These are phyloP conservation scores for Campopleginae sp. DNA, from an alignment of 2,888 invertebrate genomes.

Conservation along the genomic window DNA sequence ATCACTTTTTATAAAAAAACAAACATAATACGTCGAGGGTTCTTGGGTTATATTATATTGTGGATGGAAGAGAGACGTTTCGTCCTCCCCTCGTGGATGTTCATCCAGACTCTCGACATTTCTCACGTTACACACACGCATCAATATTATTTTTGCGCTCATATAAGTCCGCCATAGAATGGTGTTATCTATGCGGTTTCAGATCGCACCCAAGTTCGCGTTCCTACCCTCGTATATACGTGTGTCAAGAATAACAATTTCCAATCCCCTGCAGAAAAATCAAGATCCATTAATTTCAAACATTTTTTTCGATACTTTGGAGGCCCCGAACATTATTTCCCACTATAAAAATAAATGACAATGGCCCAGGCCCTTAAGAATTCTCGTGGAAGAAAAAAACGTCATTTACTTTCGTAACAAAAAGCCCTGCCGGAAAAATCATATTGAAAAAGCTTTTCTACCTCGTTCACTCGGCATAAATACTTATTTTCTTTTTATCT, in stretches of 20 bases:
- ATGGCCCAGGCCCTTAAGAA: background rate
- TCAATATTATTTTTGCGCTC: conserved; percentile 56
- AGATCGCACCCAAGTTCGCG: conserved; percentile 47
- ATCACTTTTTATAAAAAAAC: conserved; percentile 58
- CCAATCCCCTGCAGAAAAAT: conserved; percentile 5
- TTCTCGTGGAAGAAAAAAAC: background rate
- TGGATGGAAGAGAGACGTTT: conserved; percentile 30
- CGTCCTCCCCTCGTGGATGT: conserved; percentile 14
- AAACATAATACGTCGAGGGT: conserved; percentile 55
- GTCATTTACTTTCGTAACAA: background rate
- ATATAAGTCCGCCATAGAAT: conserved; percentile 21
- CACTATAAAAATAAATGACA: background rate
- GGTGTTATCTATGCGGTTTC: conserved; percentile 61
- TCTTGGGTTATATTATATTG: conserved; percentile 24
- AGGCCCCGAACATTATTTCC: background rate
- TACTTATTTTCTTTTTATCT: conserved; percentile 23
- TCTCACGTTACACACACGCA: conserved; percentile 35
- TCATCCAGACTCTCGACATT: conserved; percentile 4
- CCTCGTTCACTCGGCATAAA: background rate
- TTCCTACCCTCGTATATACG: background rate
- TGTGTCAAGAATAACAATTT: conserved; percentile 22
- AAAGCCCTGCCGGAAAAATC: background rate
- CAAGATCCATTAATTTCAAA: background rate
- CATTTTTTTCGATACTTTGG: conserved; percentile 13
- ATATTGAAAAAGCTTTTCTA: conserved; percentile 1